These are phyloP conservation scores for Acrossocheilus fasciatus DNA, from an alignment of 2,797 vertebrate genomes.

Conservation along the genomic window DNA sequence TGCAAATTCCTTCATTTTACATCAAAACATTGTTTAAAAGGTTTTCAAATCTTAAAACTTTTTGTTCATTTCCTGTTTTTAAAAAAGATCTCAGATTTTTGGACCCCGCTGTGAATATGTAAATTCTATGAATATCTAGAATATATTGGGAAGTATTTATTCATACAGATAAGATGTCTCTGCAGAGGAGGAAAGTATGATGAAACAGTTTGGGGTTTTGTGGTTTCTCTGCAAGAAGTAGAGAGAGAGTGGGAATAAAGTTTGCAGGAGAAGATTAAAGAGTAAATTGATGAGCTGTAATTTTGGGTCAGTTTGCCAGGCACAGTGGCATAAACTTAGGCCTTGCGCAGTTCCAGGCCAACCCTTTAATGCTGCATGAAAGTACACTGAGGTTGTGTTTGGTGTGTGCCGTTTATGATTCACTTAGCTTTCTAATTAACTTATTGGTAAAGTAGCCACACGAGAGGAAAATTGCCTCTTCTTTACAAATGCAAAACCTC, in stretches of 20 bases:
- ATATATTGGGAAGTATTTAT: background rate
- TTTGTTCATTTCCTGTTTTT: background rate
- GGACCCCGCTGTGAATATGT: background rate
- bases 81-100: background rate
- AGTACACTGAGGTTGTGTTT: conserved; percentile 52
- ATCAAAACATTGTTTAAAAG: background rate
- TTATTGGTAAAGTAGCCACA: conserved; percentile 35
- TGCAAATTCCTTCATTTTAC: background rate
- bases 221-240: conserved; percentile 62
- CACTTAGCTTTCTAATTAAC: conserved; percentile 50
- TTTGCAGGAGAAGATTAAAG: conserved; percentile 68
- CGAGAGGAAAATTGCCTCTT: background rate
- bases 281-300: conserved; percentile 59
- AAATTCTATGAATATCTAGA: background rate
- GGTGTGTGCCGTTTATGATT: conserved; percentile 42
- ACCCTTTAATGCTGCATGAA: conserved; percentile 60
- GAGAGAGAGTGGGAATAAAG: conserved; percentile 62
- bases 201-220: conserved; percentile 43
- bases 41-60: background rate
- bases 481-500: background rate
- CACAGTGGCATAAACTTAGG: conserved; percentile 51
- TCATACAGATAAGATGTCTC: background rate
- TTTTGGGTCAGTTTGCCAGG: conserved; percentile 68
- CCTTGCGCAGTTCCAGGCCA: conserved; percentile 47
- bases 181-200: conserved; percentile 22